Base-by-base conservation (phyloP, 2,888 invertebrate genomes). In the Pachliopta kotzebuea region DNA sequence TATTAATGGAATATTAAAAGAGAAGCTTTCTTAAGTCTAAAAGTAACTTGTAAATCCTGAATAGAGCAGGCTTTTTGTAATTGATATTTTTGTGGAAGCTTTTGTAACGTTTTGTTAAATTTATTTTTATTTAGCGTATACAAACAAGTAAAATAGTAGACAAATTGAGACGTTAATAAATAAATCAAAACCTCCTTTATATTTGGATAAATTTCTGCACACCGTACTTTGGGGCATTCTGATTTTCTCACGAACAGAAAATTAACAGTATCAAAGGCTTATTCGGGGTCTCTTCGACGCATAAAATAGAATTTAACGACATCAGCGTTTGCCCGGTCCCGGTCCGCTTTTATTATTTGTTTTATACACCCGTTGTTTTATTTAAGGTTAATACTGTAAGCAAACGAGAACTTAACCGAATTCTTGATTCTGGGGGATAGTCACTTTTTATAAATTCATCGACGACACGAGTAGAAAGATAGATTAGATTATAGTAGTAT, bases 271-370 rank as follows among this genome's bases (percentile, higher is more conserved):
- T 72, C 69, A 67, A 64, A 69, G 74, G 74, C 75, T 79, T 76
- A 75, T 68, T 71, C 70, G 67, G 68, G 70, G 69, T 72, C 73
- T 69, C 68, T 72, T 71, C 63, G 75, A 73, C 70, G 71, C 75
- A 77, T 84, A 80, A 82, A 83, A 78, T 73, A 75, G 74, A 76
- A 76, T 77, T 83, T 80, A 80, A 83, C 76, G 74, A 71, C 70
- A 69, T 70, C 70, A 70, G 75, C 71, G 76, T 77, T 75, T 71
- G 74, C 70, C 69, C 73, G 72, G 72, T 69, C 70, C 69, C 73
- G 72, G 72, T 69, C 68, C 64, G 69, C 69, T 76, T 81, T 83
- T 80, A 80, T 80, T 81, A 76, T 82, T 77, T 79, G 70, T 77
- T 83, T 83, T 82, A 81, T 78, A 73, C 69, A 64, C 55, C 60